Percentiles rank a stretch among this genome's conserved stretches.
Evolutionary conservation across 2,888 invertebrate genomes (phyloP).

Genomic region (Chironomus tentans): DNA sequence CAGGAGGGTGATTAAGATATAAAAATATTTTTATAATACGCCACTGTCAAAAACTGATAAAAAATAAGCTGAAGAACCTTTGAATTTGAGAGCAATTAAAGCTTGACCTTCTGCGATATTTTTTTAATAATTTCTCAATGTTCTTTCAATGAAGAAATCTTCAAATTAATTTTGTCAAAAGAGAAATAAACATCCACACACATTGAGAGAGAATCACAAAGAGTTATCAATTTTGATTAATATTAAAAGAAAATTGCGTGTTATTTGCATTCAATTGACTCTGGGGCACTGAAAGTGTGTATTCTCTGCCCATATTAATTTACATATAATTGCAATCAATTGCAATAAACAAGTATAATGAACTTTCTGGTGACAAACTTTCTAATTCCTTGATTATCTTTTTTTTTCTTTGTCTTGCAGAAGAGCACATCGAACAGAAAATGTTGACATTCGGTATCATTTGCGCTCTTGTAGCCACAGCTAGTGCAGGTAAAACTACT

Average conservation of each 20-base stretch:
- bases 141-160: not conserved
- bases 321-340: not conserved
- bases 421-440: not conserved
- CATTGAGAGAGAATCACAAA: not conserved
- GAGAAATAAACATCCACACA: too few species aligned
- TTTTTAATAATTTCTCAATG: too few species aligned
- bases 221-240: not conserved
- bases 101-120: not conserved
- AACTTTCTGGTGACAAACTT: not conserved
- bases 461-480: conserved; percentile 1
- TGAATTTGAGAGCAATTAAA: not conserved
- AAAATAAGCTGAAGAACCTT: not conserved
- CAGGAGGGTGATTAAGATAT: too few species aligned
- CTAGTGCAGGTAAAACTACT: conserved; percentile 18
- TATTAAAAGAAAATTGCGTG: not conserved
- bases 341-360: too few species aligned
- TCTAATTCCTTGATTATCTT: not conserved
- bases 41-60: not conserved
- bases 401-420: not conserved
- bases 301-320: not conserved
- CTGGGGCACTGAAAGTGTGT: not conserved
- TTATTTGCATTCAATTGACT: not conserved
- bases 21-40: too few species aligned
- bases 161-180: not conserved
- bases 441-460: conserved; percentile 13